Conservation (phyloP, 2,888 invertebrate genomes). For the Cantharis lateralis region DNA sequence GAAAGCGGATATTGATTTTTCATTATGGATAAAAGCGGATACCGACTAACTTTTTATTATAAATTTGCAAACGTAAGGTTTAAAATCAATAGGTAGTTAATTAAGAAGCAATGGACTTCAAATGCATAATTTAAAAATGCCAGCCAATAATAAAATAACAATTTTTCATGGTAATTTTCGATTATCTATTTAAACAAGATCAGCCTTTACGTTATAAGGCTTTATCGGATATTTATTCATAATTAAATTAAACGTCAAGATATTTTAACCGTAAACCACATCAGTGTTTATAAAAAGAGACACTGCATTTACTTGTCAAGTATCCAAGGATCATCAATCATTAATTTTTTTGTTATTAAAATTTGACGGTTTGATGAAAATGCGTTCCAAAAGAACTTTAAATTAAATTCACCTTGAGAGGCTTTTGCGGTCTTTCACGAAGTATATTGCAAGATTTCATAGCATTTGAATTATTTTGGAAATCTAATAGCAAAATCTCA, state of each 20-base stretch:
- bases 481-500: not conserved
- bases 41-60: not conserved
- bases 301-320: not conserved
- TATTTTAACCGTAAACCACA: not conserved
- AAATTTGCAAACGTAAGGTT: not conserved
- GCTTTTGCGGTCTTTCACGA: not conserved
- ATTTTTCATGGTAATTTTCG: not conserved
- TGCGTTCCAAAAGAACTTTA: not conserved
- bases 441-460: not conserved
- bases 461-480: not conserved
- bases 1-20: not conserved
- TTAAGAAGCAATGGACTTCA: not conserved
- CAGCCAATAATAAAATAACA: not conserved
- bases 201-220: not conserved
- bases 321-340: not conserved
- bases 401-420: not conserved
- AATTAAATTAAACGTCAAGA: not conserved
- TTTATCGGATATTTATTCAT: not conserved
- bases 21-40: not conserved
- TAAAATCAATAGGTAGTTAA: not conserved
- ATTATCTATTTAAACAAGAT: not conserved
- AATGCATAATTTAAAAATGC: not conserved
- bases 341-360: not conserved
- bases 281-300: not conserved
- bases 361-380: not conserved